Base-by-base conservation (phyloP, 1,140 invertebrate genomes). In the Diprion similis region DNA sequence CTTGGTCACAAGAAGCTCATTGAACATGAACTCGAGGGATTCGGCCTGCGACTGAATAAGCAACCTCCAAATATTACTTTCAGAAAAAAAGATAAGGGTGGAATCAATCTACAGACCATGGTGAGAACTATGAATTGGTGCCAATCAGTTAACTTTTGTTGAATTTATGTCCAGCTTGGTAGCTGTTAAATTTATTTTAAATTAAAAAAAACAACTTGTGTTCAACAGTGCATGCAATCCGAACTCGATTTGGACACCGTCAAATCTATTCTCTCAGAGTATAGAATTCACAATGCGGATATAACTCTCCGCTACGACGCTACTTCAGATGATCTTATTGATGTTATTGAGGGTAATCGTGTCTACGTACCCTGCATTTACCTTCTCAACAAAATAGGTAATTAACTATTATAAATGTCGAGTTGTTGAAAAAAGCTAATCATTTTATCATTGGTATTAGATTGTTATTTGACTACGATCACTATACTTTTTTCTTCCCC, bases 291-390 rank as follows among this genome's bases (percentile, higher is more conserved):
- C 84, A 99, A 99, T 90, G 99, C 98, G 68, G 99, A 99, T 85
- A 95, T 99, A 46, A 97, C 96, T 0, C 88, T 99, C 8, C 91
- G 96, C 78, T 98, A 96, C 83, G 98, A 99, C 88, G 97, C 98
- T 0, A 98, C 96, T 4, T 95, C 95, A 78, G 99, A 99, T 87
- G 99, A 99, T 88, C 88, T 99, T 13, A 99, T 99, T 85, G 99
- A 99, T 88, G 95, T 99, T 19, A 96, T 99, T 81, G 98, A 99
- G 90, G 98, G 98, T 72, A 99, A 99, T 89, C 91, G 99, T 71
- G 95, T 99, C 77, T 99, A 99, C 85, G 92, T 99, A 74, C 98
- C 98, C 1, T 99, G 97, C 88, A 99, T 99, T 84, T 99, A 99
- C 90, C 89, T 99, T 73, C 92, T 99, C 15, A 99, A 99, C 89